Base-by-base conservation (phyloP, 2,113 vertebrate genomes). In the Caranx ignobilis region DNA sequence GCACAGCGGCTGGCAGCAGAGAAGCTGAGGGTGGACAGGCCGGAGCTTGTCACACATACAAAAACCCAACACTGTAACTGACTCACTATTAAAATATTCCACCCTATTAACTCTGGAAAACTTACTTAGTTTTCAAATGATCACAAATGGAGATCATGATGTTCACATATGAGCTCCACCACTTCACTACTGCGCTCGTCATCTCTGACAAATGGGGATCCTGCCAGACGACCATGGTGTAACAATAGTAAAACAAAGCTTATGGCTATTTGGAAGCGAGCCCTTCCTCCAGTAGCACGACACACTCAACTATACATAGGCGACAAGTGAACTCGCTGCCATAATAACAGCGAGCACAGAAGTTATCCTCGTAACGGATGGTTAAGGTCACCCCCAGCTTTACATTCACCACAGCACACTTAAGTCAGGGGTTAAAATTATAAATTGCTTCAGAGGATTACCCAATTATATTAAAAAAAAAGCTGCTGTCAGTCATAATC, bases 401-500 rank as follows among this genome's bases (percentile, higher is more conserved):
- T 77, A 71, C 57, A 54, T 68, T 66, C 47, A 65, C 34, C 69
- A 11, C 50, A 21, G 81, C 57, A 77, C 72, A 81, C 73, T 78
- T 80, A 67, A 82, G 26, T 84, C 76, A 80, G 54, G 77, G 63
- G 59, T 70, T 72, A 54, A 85, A 89, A 48, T 79, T 80, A 78
- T 47, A 75, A 68, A 89, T 35, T 34, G 77, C 71, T 71, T 62
- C 47, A 18, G 31, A 75, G 65, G 85, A 78, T 91, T 80, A 92
- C 47, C 62, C 66, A 90, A 89, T 90, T 86, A 84, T 4, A 12
- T 84, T 18, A 65, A 81, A 81, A 77, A 45, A 47, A 80, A 76
- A 85, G 59, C 80, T 87, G 78, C 91, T 89, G 85, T 71, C 79
- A 86, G 67, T 89, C 69, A 80, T 52, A 74, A 79, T 89, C 73